A percentile compares a stretch with the other conserved stretches of the same genome.
These are phyloP conservation scores for Setipinna tenuifilis DNA, from an alignment of 2,797 vertebrate species.

Conservation along the genomic window DNA sequence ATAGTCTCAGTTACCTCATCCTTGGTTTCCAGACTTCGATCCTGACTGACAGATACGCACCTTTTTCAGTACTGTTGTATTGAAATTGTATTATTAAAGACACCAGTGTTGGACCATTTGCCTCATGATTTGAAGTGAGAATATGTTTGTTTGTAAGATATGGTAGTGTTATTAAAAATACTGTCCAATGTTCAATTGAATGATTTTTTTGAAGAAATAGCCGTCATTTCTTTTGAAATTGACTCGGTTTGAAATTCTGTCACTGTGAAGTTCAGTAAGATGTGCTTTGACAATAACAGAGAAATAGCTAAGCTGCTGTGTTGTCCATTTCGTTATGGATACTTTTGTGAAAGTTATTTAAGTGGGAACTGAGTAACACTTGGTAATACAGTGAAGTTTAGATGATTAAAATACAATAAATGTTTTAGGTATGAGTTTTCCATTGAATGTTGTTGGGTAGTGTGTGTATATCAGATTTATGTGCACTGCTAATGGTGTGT, in stretches of 20 bases:
- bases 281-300: neutral
- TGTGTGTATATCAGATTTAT: neutral
- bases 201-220: neutral
- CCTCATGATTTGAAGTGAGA: neutral
- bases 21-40: neutral
- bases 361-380: neutral
- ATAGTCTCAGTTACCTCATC: neutral
- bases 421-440: neutral
- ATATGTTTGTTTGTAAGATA: neutral
- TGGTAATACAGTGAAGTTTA: neutral
- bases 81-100: neutral
- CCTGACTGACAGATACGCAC: neutral
- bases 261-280: neutral
- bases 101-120: neutral
- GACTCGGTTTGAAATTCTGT: neutral
- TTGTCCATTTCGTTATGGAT: neutral
- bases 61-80: constrained; percentile 6
- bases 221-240: neutral
- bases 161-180: neutral
- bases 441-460: neutral
- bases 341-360: constrained; percentile 8
- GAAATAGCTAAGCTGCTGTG: neutral
- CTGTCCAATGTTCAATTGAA: neutral
- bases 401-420: neutral
- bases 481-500: neutral